Evolutionary conservation across 2,113 vertebrate species (phyloP), one percentile per base, ranked within the genome.

Genomic region (Eublepharis macularius): DNA sequence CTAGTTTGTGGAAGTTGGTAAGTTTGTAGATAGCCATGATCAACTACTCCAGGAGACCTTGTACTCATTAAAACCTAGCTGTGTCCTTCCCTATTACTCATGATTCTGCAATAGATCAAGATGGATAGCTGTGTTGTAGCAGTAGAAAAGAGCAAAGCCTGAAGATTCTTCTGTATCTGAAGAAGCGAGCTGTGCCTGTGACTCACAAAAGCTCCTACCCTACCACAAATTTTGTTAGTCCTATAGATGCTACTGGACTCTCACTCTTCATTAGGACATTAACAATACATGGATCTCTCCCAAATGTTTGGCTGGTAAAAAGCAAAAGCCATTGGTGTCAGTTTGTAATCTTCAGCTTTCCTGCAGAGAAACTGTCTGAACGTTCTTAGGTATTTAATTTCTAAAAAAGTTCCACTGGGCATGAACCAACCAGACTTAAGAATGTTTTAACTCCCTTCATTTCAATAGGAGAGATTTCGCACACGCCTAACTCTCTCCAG

Each of bases 201-300:
- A n/a, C n/a, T n/a, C n/a, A n/a, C n/a, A n/a, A n/a, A n/a, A n/a
- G n/a, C n/a, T n/a, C n/a, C n/a, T n/a, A n/a, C n/a, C n/a, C n/a
- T n/a, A n/a, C n/a, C n/a, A n/a, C n/a, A n/a, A n/a, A n/a, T n/a
- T n/a, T n/a, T n/a, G n/a, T n/a, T n/a, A n/a, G n/a, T n/a, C n/a
- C n/a, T n/a, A n/a, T n/a, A n/a, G n/a, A n/a, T n/a, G n/a, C n/a
- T n/a, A n/a, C n/a, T n/a, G n/a, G n/a, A n/a, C n/a, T 41, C 70
- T 9, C 54, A 26, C 34, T 90, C 84, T 92, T 96, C 95, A 95
- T 96, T 96, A 96, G 88, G 89, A 90, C 92, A 80, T 90, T 78
- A 90, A 93, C 0, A 63, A 88, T 74, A 83, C 77, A 17, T 69
- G 85, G 92, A 94, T 82, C 70, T 85, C 34, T 83, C 92, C 94